phyloP scores from a whole-genome alignment of 2,888 invertebrate species.

The Neoitamus cyanurus region DNA sequence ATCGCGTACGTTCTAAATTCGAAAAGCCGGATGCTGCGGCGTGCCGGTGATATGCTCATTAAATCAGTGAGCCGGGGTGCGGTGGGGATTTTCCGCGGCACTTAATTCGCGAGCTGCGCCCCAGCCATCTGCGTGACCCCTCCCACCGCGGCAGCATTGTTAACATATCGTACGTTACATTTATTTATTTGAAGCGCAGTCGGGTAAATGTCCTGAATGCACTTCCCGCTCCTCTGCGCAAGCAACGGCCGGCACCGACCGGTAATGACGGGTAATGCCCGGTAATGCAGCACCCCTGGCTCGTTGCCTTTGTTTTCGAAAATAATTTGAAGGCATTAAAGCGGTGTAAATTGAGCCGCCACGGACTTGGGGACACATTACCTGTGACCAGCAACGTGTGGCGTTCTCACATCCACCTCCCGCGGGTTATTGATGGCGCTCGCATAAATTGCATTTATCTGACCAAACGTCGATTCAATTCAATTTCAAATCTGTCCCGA shows the following conservation, averaged over 20 bases:
- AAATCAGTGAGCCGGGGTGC: background rate
- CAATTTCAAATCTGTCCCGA: slow-evolving; percentile 6
- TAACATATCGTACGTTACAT: background rate
- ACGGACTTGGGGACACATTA: background rate
- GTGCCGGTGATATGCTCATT: background rate
- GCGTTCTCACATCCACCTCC: background rate
- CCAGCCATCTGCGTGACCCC: background rate
- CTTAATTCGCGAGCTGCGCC: background rate
- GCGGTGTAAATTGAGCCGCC: background rate
- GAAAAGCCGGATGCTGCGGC: background rate
- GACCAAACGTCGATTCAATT: slow-evolving; percentile 24
- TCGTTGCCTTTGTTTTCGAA: background rate
- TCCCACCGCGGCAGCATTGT: background rate
- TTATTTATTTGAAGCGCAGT: background rate
- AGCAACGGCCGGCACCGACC: background rate
- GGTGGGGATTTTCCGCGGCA: background rate
- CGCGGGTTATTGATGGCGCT: background rate
- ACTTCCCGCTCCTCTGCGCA: background rate
- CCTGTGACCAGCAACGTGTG: background rate
- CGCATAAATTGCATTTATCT: background rate
- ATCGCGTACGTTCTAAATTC: background rate
- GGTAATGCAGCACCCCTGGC: background rate
- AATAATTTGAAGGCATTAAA: background rate
- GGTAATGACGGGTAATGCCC: background rate
- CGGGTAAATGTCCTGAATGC: background rate